Percentiles rank a stretch among this genome's conserved stretches.
These are phyloP conservation scores for Lepidurus packardi DNA, from an alignment of 1,140 invertebrate species.

Conservation along the genomic window DNA sequence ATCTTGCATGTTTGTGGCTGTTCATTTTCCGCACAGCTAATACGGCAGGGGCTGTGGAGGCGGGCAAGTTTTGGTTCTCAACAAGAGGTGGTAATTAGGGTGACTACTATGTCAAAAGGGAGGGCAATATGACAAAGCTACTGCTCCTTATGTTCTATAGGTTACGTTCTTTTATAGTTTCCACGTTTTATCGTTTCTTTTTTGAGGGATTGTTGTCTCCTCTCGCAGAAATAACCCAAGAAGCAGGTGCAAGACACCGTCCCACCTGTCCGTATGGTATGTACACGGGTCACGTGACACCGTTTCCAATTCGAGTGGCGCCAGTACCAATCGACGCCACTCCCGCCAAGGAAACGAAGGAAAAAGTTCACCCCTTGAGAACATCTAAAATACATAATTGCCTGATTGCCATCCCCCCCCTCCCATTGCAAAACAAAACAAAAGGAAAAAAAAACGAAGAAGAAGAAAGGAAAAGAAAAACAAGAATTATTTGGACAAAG, in stretches of 20 bases:
- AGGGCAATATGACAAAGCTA: not conserved
- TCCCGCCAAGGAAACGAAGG: not conserved
- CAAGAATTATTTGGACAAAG: not conserved
- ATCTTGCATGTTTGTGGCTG: constrained; percentile 5
- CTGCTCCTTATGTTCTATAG: not conserved
- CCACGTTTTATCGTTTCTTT: not conserved
- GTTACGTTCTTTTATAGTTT: not conserved
- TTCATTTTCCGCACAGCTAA: not conserved
- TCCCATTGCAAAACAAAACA: too few relatives aligned
- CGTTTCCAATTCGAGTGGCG: constrained; percentile 21
- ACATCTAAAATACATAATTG: not conserved
- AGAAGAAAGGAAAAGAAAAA: not conserved
- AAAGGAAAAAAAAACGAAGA: too few relatives aligned
- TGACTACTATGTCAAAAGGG: not conserved
- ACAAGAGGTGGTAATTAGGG: constrained; percentile 12
- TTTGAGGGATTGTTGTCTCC: not conserved
- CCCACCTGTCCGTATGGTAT: constrained; percentile 1
- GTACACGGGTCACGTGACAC: constrained; percentile 9
- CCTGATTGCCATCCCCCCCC: not conserved
- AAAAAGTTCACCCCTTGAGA: not conserved
- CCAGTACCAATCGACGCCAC: not conserved
- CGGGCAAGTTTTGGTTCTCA: not conserved
- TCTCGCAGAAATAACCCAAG: not conserved
- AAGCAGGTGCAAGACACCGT: not conserved
- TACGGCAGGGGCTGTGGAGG: not conserved